Base-by-base conservation (phyloP, 2,888 invertebrate genomes). In the Hydrotaea cyrtoneurina region DNA sequence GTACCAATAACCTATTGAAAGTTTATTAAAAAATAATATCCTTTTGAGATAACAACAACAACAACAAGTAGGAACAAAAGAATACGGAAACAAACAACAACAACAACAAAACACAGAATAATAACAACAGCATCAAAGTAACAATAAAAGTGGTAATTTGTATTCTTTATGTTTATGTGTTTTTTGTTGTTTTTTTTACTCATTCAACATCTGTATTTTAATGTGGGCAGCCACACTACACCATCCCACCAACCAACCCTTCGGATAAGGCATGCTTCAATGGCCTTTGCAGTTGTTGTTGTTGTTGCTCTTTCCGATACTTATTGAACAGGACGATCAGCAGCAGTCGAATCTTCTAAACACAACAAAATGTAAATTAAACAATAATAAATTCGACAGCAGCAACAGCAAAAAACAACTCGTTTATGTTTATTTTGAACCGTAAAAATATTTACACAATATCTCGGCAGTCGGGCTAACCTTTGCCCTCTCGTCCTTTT, bases 11-110 rank as follows among this genome's bases (percentile, higher is more conserved):
- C 81, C 73, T 79, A 79, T 77, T 79, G 66, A 73, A 66, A 81
- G 73, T 82, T 77, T 82, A 85, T 85, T 85, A 79, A 81, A 82
- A 84, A 76, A 77, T 57, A 75, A 83, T 84, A 84, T 78, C 71
- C 71, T 78, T 72, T 75, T 26, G 55, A 55, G 1, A 3, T 69
- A 69, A 53, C 73, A 72, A 21, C 53, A 76, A 59, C 50, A 59
- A 66, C 46, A 21, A 62, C 15, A 23, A 36, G 36, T 13, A 66
- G 8, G 21, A 66, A 66, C 46, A 72, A 53, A 78, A 36, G 55
- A 36, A 82, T 36, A 75, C 62, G 55, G 50, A 46, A 53, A 36
- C 31, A 55, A 73, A 78, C 64, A 23, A 19, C 66, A 75, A 31
- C 53, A 73, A 78, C 62, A 23, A 21, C 57, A 75, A 69, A 74